Evolutionary conservation across 2,113 vertebrate species (phyloP).

Genomic region (Lota lota): DNA sequence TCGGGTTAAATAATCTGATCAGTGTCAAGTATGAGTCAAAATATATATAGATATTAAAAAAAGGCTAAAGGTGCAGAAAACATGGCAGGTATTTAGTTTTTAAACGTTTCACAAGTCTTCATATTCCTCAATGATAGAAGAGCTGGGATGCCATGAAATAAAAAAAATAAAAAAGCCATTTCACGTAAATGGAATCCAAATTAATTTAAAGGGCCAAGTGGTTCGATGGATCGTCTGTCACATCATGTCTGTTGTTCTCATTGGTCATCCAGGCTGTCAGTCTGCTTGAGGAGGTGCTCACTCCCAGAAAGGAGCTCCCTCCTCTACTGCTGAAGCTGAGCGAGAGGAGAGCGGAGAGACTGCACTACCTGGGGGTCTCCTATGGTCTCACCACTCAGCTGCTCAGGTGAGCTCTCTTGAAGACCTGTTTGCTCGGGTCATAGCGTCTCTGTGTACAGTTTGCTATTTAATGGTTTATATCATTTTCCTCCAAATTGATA

Average conservation of each 20-base stretch:
- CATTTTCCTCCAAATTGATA: conserved; percentile 39
- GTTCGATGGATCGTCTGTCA: not conserved
- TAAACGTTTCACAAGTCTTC: not conserved
- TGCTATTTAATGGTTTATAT: not conserved
- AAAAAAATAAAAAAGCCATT: too few species aligned
- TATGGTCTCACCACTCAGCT: conserved; percentile 89
- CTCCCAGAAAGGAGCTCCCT: conserved; percentile 88
- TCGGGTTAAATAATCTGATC: too few species aligned
- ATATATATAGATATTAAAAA: too few species aligned
- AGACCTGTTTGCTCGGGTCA: too few species aligned
- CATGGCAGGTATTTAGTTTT: too few species aligned
- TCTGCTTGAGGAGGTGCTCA: conserved; percentile 89
- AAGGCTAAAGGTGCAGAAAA: too few species aligned
- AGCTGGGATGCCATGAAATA: not conserved
- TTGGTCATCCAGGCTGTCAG: conserved; percentile 78
- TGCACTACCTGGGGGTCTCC: conserved; percentile 94
- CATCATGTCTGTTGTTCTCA: not conserved
- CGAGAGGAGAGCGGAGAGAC: conserved; percentile 85
- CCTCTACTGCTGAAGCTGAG: conserved; percentile 91
- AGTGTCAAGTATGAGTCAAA: too few species aligned
- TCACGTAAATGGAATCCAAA: too few species aligned
- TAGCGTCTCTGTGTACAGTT: not conserved
- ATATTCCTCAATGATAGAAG: too few species aligned
- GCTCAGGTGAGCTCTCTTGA: conserved; percentile 77
- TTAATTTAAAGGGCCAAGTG: too few species aligned